A percentile compares a stretch with the other conserved stretches of the same genome.
Evolutionary conservation across 2,888 invertebrate species (phyloP).

Genomic region (Idaea dimidiata): DNA sequence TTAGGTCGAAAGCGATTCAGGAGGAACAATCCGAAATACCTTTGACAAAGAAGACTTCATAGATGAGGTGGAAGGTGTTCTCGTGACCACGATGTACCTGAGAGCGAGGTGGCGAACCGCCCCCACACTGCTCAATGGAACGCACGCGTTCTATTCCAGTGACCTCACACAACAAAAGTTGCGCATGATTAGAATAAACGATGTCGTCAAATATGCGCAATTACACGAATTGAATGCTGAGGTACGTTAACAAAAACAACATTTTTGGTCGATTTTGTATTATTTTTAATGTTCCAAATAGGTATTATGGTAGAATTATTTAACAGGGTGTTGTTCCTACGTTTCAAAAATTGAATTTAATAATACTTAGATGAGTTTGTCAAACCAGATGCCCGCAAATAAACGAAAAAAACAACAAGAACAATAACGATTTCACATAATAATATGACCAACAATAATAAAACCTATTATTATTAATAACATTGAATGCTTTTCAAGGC

Average conservation of each 20-base stretch:
- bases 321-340: neutral
- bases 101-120: conserved; percentile 67
- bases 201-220: conserved; percentile 61
- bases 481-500: too few relatives aligned
- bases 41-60: conserved; percentile 66
- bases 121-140: conserved; percentile 69
- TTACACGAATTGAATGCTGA: conserved; percentile 63
- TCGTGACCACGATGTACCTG: conserved; percentile 58
- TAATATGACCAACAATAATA: too few relatives aligned
- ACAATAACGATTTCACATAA: too few relatives aligned
- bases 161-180: conserved; percentile 37
- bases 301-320: neutral
- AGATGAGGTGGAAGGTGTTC: conserved; percentile 47
- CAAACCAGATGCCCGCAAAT: too few relatives aligned
- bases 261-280: neutral
- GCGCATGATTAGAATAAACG: conserved; percentile 69
- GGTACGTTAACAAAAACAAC: conserved; percentile 34
- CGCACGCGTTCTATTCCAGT: conserved; percentile 49
- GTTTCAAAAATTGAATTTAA: neutral
- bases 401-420: too few relatives aligned
- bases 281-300: neutral
- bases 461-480: too few relatives aligned
- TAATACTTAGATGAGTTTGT: too few relatives aligned
- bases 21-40: conserved; percentile 62
- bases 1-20: conserved; percentile 62